Percentiles rank a stretch among this genome's conserved stretches.
phyloP scores from a whole-genome alignment of 2,797 vertebrate genomes.

The Lagorchestes hirsutus region DNA sequence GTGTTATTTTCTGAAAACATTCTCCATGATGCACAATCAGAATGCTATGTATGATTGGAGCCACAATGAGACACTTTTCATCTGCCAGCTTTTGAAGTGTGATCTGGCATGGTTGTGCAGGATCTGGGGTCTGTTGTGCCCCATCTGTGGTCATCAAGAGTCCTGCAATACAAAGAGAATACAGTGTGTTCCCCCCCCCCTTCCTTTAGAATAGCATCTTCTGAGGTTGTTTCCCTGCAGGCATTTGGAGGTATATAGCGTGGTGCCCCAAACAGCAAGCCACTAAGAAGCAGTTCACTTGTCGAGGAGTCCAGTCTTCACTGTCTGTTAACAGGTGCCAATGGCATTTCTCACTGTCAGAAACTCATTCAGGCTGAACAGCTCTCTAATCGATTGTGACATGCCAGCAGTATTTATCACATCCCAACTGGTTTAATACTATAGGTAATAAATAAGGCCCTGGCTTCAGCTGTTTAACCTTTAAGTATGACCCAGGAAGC shows the following conservation, averaged over 20 bases:
- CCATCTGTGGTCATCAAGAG: not conserved
- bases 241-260: not conserved
- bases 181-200: not conserved
- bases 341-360: not conserved
- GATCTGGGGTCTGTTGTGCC: too few relatives aligned
- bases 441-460: not conserved
- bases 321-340: not conserved
- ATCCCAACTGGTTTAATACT: not conserved
- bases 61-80: not conserved
- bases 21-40: not conserved
- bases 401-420: not conserved
- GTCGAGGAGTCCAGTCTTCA: not conserved
- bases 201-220: not conserved
- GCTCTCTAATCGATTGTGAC: conserved; percentile 19
- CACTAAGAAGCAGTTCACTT: not conserved
- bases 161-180: not conserved
- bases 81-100: not conserved
- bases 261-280: too few relatives aligned
- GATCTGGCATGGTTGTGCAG: not conserved
- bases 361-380: not conserved
- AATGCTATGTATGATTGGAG: not conserved
- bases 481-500: not conserved
- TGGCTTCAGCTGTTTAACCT: conserved; percentile 9
- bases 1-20: not conserved
- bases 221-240: not conserved